Evolutionary conservation across 92 coral and sea anemone species (phyloP).

Genomic region (Palythoa heliodiscus): DNA sequence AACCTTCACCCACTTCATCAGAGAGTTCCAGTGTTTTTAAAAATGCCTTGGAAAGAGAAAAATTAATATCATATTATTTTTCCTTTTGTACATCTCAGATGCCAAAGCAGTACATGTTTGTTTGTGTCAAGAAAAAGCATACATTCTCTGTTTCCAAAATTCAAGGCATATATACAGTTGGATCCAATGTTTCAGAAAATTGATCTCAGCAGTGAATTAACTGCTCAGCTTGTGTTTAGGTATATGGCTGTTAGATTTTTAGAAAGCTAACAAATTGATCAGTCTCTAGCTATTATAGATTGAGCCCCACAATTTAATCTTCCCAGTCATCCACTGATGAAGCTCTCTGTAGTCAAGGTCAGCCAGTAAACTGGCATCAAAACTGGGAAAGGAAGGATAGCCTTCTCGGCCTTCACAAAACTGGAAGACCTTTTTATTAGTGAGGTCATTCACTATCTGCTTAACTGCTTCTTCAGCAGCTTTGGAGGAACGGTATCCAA

Average conservation of each 20-base stretch:
- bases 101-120: slow-evolving; percentile 1
- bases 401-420: slow-evolving; percentile 47
- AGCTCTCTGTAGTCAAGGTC: slow-evolving; percentile 64
- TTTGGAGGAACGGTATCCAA: slow-evolving; percentile 27
- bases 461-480: slow-evolving; percentile 44
- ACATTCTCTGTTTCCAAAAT: not conserved
- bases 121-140: not conserved
- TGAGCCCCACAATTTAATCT: slow-evolving; percentile 54
- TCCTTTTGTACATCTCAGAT: slow-evolving; percentile 1
- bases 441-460: slow-evolving; percentile 45
- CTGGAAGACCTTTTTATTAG: slow-evolving; percentile 32
- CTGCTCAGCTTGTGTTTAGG: slow-evolving; percentile 6
- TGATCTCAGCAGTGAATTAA: not conserved
- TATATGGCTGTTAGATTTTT: not conserved
- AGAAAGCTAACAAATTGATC: not conserved
- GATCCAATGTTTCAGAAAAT: not conserved
- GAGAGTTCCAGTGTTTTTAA: not conserved
- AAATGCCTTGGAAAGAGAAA: slow-evolving; percentile 1
- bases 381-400: slow-evolving; percentile 57
- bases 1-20: slow-evolving; percentile 2
- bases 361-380: slow-evolving; percentile 25
- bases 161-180: slow-evolving; percentile 4
- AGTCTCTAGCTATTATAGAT: slow-evolving; percentile 36
- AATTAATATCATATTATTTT: not conserved
- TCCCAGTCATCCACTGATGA: slow-evolving; percentile 61